Percentiles rank a stretch among this genome's conserved stretches.
Conservation (phyloP, 2,797 vertebrate genomes). For the Hyperoplus immaculatus region DNA sequence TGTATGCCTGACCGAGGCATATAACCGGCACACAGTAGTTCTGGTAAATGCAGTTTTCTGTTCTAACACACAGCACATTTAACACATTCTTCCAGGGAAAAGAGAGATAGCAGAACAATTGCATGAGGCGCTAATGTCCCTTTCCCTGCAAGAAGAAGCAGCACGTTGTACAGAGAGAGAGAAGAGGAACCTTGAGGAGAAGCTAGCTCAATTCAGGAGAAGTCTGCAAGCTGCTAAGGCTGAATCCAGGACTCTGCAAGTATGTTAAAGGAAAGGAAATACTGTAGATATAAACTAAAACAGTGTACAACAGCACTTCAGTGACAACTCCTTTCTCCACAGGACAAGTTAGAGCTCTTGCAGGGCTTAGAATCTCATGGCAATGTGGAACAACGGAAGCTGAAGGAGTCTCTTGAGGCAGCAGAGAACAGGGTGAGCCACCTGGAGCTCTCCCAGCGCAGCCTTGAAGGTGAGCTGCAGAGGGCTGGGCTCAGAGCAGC, state of each 20-base stretch:
- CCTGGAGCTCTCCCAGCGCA: constrained; percentile 81
- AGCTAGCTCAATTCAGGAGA: constrained; percentile 75
- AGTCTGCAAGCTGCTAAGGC: constrained; percentile 72
- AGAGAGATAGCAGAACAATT: constrained; percentile 71
- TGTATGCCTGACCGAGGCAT: too few relatives aligned
- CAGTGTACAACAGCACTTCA: not conserved
- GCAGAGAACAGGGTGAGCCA: constrained; percentile 75
- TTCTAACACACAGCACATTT: constrained; percentile 8
- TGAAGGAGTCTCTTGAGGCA: constrained; percentile 83
- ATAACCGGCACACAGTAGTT: too few relatives aligned
- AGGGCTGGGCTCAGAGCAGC: constrained; percentile 74
- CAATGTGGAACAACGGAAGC: constrained; percentile 76
- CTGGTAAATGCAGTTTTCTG: not conserved
- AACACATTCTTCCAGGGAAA: constrained; percentile 76
- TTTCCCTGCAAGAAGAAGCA: constrained; percentile 81
- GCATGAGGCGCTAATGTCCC: constrained; percentile 67
- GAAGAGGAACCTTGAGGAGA: constrained; percentile 78
- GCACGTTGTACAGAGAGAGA: constrained; percentile 71
- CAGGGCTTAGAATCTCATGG: constrained; percentile 72
- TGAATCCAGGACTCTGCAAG: constrained; percentile 82
- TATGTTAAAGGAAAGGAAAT: constrained; percentile 54
- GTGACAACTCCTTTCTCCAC: constrained; percentile 1
- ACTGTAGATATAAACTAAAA: not conserved
- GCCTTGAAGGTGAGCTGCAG: constrained; percentile 86
- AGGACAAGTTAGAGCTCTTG: constrained; percentile 82